A percentile compares a stretch with the other conserved stretches of the same genome.
phyloP scores from a whole-genome alignment of 2,888 invertebrate genomes.

The Frankliniella fusca region DNA sequence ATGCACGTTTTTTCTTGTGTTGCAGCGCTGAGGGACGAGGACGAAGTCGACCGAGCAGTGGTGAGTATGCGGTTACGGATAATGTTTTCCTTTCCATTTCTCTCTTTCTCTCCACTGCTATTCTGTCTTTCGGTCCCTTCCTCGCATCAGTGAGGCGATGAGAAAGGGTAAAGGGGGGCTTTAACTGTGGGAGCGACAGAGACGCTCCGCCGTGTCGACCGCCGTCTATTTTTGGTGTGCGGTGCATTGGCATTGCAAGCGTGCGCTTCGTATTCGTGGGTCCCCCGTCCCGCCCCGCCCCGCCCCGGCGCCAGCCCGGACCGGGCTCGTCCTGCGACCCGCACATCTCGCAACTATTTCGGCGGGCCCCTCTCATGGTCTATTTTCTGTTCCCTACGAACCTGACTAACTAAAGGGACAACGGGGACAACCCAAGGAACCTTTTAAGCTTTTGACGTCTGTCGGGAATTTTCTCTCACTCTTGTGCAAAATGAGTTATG shows the following conservation, averaged over 20 bases:
- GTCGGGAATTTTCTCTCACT: too few species aligned
- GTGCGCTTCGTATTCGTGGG: background rate
- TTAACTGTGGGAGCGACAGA: background rate
- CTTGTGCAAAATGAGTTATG: too few species aligned
- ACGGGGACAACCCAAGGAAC: too few species aligned
- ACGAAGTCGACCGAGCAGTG: conserved; percentile 48
- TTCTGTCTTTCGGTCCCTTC: too few species aligned
- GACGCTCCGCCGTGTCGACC: background rate
- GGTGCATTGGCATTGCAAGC: background rate
- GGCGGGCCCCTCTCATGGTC: too few species aligned
- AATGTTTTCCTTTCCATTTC: background rate
- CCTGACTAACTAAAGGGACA: too few species aligned
- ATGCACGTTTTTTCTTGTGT: conserved; percentile 35
- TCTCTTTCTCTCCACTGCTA: background rate
- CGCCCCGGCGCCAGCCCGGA: too few species aligned
- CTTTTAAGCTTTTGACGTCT: too few species aligned
- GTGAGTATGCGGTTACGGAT: conserved; percentile 34
- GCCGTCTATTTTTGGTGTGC: background rate
- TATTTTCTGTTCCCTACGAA: too few species aligned
- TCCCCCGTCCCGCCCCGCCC: too few species aligned
- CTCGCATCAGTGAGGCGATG: background rate
- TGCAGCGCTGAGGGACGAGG: conserved; percentile 47
- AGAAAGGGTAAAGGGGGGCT: background rate
- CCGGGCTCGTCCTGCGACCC: too few species aligned
- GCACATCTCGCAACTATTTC: too few species aligned